These are phyloP conservation scores for Capromys pilorides DNA, from an alignment of 2,797 vertebrate species.

Conservation along the genomic window DNA sequence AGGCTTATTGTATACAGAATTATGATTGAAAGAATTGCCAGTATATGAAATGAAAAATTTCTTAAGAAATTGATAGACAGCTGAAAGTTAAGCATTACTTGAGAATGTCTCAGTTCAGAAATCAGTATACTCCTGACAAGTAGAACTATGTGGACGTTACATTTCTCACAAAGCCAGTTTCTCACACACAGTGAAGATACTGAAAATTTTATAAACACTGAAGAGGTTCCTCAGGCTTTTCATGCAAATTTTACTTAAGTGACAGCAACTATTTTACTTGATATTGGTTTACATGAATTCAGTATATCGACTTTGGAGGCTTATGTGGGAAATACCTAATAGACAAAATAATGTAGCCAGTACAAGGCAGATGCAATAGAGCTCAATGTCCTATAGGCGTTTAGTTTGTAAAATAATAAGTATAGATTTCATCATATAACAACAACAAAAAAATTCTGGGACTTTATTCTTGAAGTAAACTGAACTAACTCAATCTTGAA, in stretches of 20 bases:
- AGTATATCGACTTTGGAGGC: not conserved
- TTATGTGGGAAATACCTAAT: not conserved
- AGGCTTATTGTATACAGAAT: not conserved
- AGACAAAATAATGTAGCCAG: not conserved
- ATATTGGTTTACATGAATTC: not conserved
- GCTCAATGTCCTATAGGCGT: not conserved
- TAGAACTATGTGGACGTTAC: not conserved
- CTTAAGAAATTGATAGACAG: not conserved
- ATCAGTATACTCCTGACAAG: not conserved
- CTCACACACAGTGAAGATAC: not conserved
- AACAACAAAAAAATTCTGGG: not conserved
- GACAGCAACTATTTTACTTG: not conserved
- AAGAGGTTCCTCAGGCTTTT: not conserved
- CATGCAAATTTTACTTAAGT: not conserved
- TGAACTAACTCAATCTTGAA: not conserved
- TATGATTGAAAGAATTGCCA: not conserved
- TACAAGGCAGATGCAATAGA: not conserved
- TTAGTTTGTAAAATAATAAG: not conserved
- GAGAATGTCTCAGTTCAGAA: not conserved
- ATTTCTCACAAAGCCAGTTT: not conserved
- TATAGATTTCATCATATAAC: not conserved
- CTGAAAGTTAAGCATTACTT: not conserved
- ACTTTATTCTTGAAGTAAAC: not conserved
- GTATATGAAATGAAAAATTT: not conserved
- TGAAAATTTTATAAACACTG: not conserved